Conservation (phyloP, 2,888 invertebrate genomes). For the Drosophila prostipennis region DNA sequence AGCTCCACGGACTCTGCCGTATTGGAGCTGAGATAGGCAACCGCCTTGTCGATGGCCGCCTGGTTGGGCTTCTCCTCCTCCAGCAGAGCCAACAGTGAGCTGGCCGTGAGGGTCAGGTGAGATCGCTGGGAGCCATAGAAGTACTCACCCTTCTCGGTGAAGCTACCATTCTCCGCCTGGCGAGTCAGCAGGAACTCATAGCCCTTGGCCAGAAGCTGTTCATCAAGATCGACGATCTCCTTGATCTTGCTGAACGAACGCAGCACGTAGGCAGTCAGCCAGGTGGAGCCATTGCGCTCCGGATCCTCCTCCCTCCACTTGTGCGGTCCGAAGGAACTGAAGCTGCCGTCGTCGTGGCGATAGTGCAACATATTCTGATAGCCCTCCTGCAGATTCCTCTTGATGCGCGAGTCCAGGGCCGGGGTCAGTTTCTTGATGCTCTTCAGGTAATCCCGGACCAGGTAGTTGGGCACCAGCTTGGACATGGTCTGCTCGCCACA, state of each 20-base stretch:
- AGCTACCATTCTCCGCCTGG: slow-evolving; percentile 91
- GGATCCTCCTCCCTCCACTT: slow-evolving; percentile 84
- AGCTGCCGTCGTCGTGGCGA: slow-evolving; percentile 94
- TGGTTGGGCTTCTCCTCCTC: slow-evolving; percentile 85
- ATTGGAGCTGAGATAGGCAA: slow-evolving; percentile 89
- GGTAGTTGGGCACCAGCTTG: slow-evolving; percentile 88
- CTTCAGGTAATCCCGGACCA: slow-evolving; percentile 92
- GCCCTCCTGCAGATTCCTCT: slow-evolving; percentile 89
- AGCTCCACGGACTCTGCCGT: slow-evolving; percentile 87
- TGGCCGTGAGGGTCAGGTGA: slow-evolving; percentile 91
- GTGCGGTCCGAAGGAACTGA: slow-evolving; percentile 90
- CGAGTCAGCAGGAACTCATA: slow-evolving; percentile 89
- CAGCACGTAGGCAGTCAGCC: slow-evolving; percentile 93
- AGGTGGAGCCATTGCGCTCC: slow-evolving; percentile 87
- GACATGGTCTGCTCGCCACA: slow-evolving; percentile 92
- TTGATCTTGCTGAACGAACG: slow-evolving; percentile 90
- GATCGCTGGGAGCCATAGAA: slow-evolving; percentile 88
- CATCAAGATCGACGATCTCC: slow-evolving; percentile 89
- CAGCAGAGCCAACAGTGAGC: slow-evolving; percentile 89
- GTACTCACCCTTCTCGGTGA: slow-evolving; percentile 90
- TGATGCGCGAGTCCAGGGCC: slow-evolving; percentile 87
- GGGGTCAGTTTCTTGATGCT: slow-evolving; percentile 87
- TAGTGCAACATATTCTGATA: slow-evolving; percentile 96
- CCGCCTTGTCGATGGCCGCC: slow-evolving; percentile 89
- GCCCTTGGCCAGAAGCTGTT: slow-evolving; percentile 87